Evolutionary conservation across 2,888 invertebrate species (phyloP).

Genomic region (Drosophila putrida): DNA sequence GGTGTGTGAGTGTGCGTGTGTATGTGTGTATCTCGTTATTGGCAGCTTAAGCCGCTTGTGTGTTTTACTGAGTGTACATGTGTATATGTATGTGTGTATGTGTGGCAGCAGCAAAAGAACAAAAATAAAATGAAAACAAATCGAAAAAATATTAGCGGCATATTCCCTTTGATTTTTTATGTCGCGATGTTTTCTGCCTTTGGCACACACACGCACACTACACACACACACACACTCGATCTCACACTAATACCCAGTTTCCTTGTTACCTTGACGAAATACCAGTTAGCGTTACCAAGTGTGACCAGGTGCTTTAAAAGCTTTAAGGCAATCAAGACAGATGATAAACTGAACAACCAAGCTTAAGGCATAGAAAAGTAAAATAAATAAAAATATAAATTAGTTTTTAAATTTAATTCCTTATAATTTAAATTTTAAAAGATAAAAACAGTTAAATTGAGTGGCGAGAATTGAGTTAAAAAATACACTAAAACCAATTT

Average conservation of each 20-base stretch:
- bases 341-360: background rate
- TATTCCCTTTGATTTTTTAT: constrained; percentile 75
- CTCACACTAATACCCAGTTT: background rate
- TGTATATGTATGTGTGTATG: constrained; percentile 23
- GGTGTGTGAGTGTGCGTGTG: constrained; percentile 14
- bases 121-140: constrained; percentile 61
- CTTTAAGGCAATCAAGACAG: constrained; percentile 9
- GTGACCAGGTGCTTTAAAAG: constrained; percentile 25
- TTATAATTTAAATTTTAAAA: no score
- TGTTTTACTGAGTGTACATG: constrained; percentile 16
- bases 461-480: no score
- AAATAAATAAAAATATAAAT: no score
- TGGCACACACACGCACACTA: constrained; percentile 19
- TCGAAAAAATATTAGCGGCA: constrained; percentile 72
- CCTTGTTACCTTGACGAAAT: constrained; percentile 18
- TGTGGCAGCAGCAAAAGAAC: constrained; percentile 33
- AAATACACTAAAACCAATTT: no score
- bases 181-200: constrained; percentile 44
- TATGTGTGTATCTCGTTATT: constrained; percentile 24
- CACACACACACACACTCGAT: constrained; percentile 5
- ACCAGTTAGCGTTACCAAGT: constrained; percentile 17
- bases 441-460: background rate
- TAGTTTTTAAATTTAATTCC: no score
- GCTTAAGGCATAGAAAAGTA: background rate
- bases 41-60: constrained; percentile 40